phyloP scores from a whole-genome alignment of 2,888 invertebrate genomes.

The Polydesmus complanatus region DNA sequence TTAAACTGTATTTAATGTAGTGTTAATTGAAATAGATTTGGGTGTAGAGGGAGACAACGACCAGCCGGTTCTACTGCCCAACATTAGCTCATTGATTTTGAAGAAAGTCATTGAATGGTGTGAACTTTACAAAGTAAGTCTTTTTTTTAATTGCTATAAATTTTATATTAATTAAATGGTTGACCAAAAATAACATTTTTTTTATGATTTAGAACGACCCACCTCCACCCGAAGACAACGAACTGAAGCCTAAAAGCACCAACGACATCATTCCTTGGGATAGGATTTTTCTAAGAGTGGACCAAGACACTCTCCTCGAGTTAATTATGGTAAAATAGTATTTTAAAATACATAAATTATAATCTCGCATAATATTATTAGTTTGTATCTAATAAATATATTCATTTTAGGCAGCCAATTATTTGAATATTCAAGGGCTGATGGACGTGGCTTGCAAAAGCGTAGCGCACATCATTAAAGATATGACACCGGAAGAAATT shows the following conservation, averaged over 20 bases:
- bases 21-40: constrained; percentile 17
- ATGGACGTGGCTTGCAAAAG: constrained; percentile 97
- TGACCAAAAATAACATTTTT: neutral
- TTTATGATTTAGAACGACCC: constrained; percentile 55
- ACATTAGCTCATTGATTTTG: constrained; percentile 91
- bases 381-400: neutral
- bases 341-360: constrained; percentile 16
- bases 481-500: constrained; percentile 94
- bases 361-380: neutral
- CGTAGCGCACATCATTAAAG: constrained; percentile 96
- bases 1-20: neutral
- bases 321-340: constrained; percentile 60
- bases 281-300: constrained; percentile 95
- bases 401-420: constrained; percentile 63
- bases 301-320: constrained; percentile 92
- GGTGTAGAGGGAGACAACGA: constrained; percentile 80
- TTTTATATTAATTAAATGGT: neutral
- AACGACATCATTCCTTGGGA: constrained; percentile 99
- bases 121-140: constrained; percentile 57
- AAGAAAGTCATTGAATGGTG: constrained; percentile 88
- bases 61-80: constrained; percentile 88
- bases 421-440: constrained; percentile 83
- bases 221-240: constrained; percentile 89
- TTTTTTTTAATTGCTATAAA: neutral
- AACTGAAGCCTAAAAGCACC: constrained; percentile 94